These are phyloP conservation scores for Proisotoma minuta DNA, from an alignment of 2,888 invertebrate species.

Conservation along the genomic window DNA sequence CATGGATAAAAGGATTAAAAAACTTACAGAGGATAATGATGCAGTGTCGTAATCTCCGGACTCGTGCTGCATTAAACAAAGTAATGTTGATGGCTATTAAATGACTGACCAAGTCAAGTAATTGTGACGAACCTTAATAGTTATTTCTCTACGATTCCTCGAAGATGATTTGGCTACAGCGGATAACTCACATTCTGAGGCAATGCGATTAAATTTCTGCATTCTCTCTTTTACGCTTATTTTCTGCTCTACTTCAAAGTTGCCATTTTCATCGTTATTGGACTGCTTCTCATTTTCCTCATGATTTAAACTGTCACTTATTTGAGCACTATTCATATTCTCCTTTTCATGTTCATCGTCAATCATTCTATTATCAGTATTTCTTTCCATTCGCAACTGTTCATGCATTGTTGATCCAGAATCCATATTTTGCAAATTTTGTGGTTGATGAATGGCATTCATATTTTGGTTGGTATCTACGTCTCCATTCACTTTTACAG, in stretches of 20 bases:
- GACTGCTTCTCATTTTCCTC: neutral
- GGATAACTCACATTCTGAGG: conserved; percentile 64
- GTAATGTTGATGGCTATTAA: neutral
- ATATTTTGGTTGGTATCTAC: neutral
- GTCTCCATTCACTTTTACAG: neutral
- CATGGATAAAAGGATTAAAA: no score
- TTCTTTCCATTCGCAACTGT: conserved; percentile 5
- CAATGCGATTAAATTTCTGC: conserved; percentile 86
- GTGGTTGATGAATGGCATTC: conserved; percentile 3
- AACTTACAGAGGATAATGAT: conserved; percentile 66
- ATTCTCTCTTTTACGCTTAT: conserved; percentile 88
- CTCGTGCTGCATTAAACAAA: conserved; percentile 52
- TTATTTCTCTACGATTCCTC: conserved; percentile 35
- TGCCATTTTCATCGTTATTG: conserved; percentile 31
- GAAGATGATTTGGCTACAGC: conserved; percentile 36
- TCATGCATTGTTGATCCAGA: conserved; percentile 8
- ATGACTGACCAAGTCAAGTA: neutral
- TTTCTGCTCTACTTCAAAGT: conserved; percentile 53
- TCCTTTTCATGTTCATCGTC: conserved; percentile 41
- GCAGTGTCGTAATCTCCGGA: conserved; percentile 70
- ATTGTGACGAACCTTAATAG: conserved; percentile 31
- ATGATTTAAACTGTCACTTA: neutral
- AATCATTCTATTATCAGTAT: conserved; percentile 13
- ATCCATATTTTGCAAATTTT: neutral
- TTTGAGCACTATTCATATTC: conserved; percentile 35